A percentile compares a stretch with the other conserved stretches of the same genome.
Conservation (phyloP, 2,797 vertebrate species). For the Varecia variegata region DNA sequence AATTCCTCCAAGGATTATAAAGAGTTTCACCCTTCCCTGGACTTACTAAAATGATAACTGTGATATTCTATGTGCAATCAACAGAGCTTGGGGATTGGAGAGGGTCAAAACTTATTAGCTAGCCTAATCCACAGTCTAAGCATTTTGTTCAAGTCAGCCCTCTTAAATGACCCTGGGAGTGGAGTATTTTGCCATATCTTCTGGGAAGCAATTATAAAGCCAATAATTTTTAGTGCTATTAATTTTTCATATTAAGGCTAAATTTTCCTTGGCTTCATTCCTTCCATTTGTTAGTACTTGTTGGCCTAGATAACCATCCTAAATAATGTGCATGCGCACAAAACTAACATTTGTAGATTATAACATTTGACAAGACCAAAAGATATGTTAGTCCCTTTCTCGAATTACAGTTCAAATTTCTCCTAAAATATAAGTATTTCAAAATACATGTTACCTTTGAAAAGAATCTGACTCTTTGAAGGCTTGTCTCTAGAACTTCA, state of each 20-base stretch:
- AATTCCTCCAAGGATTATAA: slow-evolving; percentile 15
- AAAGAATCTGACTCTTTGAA: not conserved
- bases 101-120: slow-evolving; percentile 33
- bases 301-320: slow-evolving; percentile 62
- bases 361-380: slow-evolving; percentile 44
- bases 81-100: slow-evolving; percentile 1
- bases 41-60: slow-evolving; percentile 13
- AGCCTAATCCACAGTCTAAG: slow-evolving; percentile 19
- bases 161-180: slow-evolving; percentile 73
- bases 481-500: not conserved
- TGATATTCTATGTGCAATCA: not conserved
- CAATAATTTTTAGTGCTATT: slow-evolving; percentile 77
- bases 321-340: slow-evolving; percentile 24
- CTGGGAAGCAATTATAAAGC: slow-evolving; percentile 81
- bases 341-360: slow-evolving; percentile 53
- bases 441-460: not conserved
- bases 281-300: slow-evolving; percentile 58
- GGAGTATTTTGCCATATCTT: slow-evolving; percentile 73
- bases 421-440: not conserved
- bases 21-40: slow-evolving; percentile 29
- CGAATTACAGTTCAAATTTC: not conserved
- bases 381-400: not conserved
- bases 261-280: slow-evolving; percentile 76
- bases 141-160: slow-evolving; percentile 59
- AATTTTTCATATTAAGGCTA: slow-evolving; percentile 78